phyloP scores from a whole-genome alignment of 1,140 invertebrate species.

The Procambarus virginalis region DNA sequence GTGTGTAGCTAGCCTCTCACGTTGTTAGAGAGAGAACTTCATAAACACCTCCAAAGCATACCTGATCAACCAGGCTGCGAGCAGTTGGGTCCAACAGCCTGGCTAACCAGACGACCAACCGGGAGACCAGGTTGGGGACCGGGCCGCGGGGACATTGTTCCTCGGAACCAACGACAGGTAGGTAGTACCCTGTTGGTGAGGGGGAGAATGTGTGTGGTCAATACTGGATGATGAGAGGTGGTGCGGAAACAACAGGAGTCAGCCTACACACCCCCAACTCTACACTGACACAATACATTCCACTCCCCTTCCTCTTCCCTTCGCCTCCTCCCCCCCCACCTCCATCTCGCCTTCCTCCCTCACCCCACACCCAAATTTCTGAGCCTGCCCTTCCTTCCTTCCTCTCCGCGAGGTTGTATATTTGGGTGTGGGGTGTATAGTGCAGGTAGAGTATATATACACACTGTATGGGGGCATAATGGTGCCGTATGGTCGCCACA shows the following conservation, averaged over 20 bases:
- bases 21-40: no score
- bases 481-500: not conserved
- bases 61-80: no score
- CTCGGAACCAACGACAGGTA: no score
- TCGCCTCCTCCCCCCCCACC: not conserved
- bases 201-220: not conserved
- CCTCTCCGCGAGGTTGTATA: not conserved
- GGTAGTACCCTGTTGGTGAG: no score
- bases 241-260: slow-evolving; percentile 20
- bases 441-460: not conserved
- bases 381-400: not conserved
- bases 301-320: not conserved
- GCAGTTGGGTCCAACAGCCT: no score
- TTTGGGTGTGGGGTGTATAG: not conserved
- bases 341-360: not conserved
- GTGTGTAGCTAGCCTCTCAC: no score
- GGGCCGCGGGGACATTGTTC: no score
- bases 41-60: no score
- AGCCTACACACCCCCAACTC: not conserved
- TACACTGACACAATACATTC: slow-evolving; percentile 18
- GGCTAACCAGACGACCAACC: no score
- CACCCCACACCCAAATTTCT: slow-evolving; percentile 1
- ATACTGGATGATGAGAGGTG: slow-evolving; percentile 24
- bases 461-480: not conserved
- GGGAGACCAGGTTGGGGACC: no score